Conservation (phyloP, 2,113 vertebrate species). For the Engystomops pustulosus region DNA sequence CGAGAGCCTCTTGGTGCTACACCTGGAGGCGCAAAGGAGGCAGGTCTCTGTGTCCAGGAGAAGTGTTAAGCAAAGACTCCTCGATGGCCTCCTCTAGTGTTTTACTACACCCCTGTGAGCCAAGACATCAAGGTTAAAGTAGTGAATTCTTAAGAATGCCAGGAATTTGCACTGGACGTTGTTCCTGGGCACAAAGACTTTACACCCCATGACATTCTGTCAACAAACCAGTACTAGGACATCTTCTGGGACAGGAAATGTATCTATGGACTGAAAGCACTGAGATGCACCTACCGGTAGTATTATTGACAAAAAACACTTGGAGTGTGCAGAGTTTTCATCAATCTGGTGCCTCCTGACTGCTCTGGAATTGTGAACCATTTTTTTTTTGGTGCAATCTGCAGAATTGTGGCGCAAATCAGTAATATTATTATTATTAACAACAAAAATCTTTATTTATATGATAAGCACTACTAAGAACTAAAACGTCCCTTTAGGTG, state of each 20-base stretch:
- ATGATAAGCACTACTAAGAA: too few species aligned
- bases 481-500: too few species aligned
- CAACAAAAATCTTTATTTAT: too few species aligned
- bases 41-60: neutral
- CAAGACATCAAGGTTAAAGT: slow-evolving; percentile 24
- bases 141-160: slow-evolving; percentile 27
- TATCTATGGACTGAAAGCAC: neutral
- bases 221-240: slow-evolving; percentile 12
- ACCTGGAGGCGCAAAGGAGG: neutral
- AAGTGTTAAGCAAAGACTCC: slow-evolving; percentile 35
- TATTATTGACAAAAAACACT: too few species aligned
- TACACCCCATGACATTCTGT: neutral
- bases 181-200: neutral
- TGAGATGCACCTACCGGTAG: too few species aligned
- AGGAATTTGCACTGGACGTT: slow-evolving; percentile 5
- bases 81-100: slow-evolving; percentile 22
- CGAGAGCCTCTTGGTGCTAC: neutral
- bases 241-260: neutral
- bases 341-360: too few species aligned
- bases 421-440: too few species aligned
- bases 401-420: too few species aligned
- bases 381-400: too few species aligned
- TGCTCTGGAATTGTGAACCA: too few species aligned
- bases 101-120: slow-evolving; percentile 30
- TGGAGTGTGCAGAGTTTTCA: too few species aligned